Conservation (phyloP, 2,797 vertebrate species). For the Orestias chungarensis region DNA sequence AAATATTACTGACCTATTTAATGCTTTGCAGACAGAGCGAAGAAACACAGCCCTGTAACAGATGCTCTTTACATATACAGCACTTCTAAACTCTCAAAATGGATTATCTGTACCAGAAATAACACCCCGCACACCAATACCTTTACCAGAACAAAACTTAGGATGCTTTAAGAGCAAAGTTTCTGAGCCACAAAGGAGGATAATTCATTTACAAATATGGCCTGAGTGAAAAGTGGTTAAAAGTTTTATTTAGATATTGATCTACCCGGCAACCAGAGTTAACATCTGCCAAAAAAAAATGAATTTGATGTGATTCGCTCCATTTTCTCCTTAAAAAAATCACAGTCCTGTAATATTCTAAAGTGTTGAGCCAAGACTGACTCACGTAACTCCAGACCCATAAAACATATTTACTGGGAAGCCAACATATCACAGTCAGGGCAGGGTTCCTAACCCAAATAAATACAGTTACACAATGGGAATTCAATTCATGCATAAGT, state of each 20-base stretch:
- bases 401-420: conserved; percentile 63
- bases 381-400: conserved; percentile 59
- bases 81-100: conserved; percentile 68
- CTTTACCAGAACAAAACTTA: conserved; percentile 71
- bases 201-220: conserved; percentile 76
- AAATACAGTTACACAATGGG: conserved; percentile 52
- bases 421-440: conserved; percentile 57
- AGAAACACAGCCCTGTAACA: conserved; percentile 68
- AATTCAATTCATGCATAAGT: conserved; percentile 67
- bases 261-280: conserved; percentile 62
- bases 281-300: conserved; percentile 63
- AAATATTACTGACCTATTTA: conserved; percentile 77
- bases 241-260: conserved; percentile 76
- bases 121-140: conserved; percentile 72
- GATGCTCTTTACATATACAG: conserved; percentile 65
- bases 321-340: conserved; percentile 71
- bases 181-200: conserved; percentile 69
- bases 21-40: conserved; percentile 68
- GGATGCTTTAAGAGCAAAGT: conserved; percentile 67
- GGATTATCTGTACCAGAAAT: conserved; percentile 70
- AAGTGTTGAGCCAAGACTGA: conserved; percentile 60
- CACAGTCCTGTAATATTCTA: conserved; percentile 69
- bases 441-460: conserved; percentile 61
- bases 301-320: conserved; percentile 71
- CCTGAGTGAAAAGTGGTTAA: conserved; percentile 75